These are phyloP conservation scores for Bubo scandiacus DNA, from an alignment of 2,113 vertebrate species.

Conservation along the genomic window DNA sequence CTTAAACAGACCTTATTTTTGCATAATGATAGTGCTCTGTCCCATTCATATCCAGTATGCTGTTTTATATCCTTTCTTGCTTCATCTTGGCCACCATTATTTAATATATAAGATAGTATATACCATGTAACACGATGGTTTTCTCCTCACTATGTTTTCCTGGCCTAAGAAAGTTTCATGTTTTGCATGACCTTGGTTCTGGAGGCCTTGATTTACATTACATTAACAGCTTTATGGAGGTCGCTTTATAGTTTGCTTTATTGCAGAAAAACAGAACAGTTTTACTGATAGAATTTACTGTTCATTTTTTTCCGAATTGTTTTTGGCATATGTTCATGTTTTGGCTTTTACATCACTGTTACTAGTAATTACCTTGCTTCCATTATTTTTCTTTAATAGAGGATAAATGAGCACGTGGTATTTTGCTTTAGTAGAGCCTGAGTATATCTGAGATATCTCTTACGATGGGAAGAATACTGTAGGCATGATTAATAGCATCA, in stretches of 20 bases:
- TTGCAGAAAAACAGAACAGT: slow-evolving; percentile 26
- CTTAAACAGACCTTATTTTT: slow-evolving; percentile 16
- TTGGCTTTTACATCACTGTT: slow-evolving; percentile 55
- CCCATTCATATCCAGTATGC: not conserved
- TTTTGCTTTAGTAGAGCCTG: slow-evolving; percentile 39
- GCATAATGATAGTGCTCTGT: not conserved
- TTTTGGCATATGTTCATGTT: slow-evolving; percentile 63
- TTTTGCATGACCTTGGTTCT: slow-evolving; percentile 41
- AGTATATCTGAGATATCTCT: slow-evolving; percentile 36
- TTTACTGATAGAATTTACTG: slow-evolving; percentile 59
- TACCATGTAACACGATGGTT: not conserved
- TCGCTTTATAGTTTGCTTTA: slow-evolving; percentile 11
- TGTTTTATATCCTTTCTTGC: not conserved
- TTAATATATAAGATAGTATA: not conserved
- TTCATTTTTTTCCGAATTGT: slow-evolving; percentile 36
- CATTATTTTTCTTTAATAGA: slow-evolving; percentile 55
- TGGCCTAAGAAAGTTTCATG: not conserved
- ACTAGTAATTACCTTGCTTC: slow-evolving; percentile 55
- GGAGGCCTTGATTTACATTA: slow-evolving; percentile 26
- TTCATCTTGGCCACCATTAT: not conserved
- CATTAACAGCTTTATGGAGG: slow-evolving; percentile 44
- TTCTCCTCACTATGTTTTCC: not conserved
- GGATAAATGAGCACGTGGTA: slow-evolving; percentile 40
- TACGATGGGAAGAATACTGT: not conserved
- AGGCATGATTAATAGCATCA: slow-evolving; percentile 58